Base-by-base conservation (phyloP, 2,113 vertebrate species). In the Takifugu bimaculatus region DNA sequence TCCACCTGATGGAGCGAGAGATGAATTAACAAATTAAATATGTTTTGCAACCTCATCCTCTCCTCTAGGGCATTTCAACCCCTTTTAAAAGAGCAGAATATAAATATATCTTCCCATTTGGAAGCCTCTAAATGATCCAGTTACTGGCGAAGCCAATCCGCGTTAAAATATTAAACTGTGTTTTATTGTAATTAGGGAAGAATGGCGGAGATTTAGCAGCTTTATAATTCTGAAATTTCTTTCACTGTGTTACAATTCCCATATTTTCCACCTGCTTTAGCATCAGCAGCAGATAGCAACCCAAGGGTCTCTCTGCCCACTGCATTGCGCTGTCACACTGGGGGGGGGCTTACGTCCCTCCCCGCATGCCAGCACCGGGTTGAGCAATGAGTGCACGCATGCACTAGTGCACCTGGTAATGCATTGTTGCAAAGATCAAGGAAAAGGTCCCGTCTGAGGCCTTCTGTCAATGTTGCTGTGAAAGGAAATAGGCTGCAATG, bases 361-460 rank as follows among this genome's bases (percentile, higher is more conserved):
- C 10, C 27, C 70, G 57, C 62, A 54, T 61, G 74, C 70, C 58
- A 4, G 78, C 27, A 26, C 68, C 26, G 63, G 54, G 79, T 77
- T 88, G 88, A 89, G 74, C 74, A 78, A 89, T 86, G 82, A 80
- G 77, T 60, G 74, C 64, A 51, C 65, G 39, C 82, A 88, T 85
- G 88, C 85, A 84, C 82, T 78, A 82, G 73, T 84, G 85, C 82
- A 62, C 77, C 77, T 82, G 82, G 73, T 84, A 87, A 87, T 86
- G 82, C 86, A 72, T 83, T 63, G 77, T 69, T 82, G 65, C 76
- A 81, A 53, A 86, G 85, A 86, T 87, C 82, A 78, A 81, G 79
- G 84, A 81, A 48, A 48, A 48, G 45, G 82, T 80, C 79, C 68
- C 57, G 58, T 82, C 78, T 78, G 75, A 82, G 78, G 76, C 78